phyloP scores from a whole-genome alignment of 1,140 invertebrate species.

The Palaemon carinicauda region DNA sequence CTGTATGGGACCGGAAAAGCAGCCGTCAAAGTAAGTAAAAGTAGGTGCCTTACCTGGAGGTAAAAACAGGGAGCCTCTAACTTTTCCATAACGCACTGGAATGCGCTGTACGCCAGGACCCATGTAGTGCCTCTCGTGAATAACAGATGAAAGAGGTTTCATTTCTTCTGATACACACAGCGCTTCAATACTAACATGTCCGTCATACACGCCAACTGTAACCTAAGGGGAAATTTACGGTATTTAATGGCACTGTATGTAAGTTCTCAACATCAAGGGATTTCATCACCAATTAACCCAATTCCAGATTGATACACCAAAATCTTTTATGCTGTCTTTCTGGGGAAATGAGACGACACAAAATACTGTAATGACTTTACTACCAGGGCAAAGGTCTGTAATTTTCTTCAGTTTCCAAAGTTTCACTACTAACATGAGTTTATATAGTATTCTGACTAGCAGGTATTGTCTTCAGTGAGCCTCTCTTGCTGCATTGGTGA shows the following conservation, averaged over 20 bases:
- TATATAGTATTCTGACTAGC: no score
- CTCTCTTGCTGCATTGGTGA: no score
- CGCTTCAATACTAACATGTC: slow-evolving; percentile 16
- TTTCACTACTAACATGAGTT: no score
- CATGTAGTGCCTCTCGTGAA: slow-evolving; percentile 32
- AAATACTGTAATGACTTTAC: background rate
- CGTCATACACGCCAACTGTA: background rate
- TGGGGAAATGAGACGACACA: no score
- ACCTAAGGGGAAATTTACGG: background rate
- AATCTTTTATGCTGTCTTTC: no score
- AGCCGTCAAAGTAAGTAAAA: no score
- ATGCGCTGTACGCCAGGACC: slow-evolving; percentile 39
- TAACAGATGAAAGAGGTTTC: background rate
- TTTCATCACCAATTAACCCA: no score
- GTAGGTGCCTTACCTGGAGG: slow-evolving; percentile 34
- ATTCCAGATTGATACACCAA: no score
- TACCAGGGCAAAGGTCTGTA: no score
- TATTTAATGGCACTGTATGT: background rate
- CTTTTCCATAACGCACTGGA: slow-evolving; percentile 34
- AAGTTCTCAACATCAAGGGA: background rate
- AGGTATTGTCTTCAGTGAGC: no score
- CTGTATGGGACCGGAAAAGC: no score
- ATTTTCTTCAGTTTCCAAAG: no score
- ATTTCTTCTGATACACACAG: background rate
- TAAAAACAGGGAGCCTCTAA: slow-evolving; percentile 25